phyloP scores from a whole-genome alignment of 2,888 invertebrate genomes.

The Rotaria sp. region DNA sequence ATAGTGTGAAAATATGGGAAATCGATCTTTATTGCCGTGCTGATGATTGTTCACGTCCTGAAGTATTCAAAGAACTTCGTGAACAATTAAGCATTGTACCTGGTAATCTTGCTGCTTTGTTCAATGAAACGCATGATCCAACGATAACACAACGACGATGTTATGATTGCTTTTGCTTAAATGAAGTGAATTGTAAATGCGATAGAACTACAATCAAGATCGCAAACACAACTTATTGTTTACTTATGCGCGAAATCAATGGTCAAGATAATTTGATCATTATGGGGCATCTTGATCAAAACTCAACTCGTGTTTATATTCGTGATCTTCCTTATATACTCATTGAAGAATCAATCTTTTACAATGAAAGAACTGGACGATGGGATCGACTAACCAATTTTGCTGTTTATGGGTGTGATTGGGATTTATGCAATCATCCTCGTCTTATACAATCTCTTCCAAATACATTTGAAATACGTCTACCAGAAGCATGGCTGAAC shows the following conservation, averaged over 20 bases:
- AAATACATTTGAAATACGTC: neutral
- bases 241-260: neutral
- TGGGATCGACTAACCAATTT: neutral
- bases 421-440: neutral
- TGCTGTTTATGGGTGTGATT: neutral
- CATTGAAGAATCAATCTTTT: neutral
- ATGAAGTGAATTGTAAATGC: neutral
- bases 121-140: neutral
- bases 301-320: neutral
- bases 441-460: neutral
- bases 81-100: neutral
- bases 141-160: neutral
- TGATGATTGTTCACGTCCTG: conserved; percentile 1
- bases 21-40: neutral
- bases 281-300: neutral
- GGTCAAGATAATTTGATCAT: neutral
- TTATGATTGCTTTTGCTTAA: neutral
- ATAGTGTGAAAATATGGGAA: neutral
- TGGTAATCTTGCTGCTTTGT: neutral
- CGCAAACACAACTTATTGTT: neutral
- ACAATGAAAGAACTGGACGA: neutral
- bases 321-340: neutral
- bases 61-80: neutral
- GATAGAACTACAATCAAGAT: neutral
- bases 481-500: neutral